A percentile compares a stretch with the other conserved stretches of the same genome.
Evolutionary conservation across 2,797 vertebrate species (phyloP).

Genomic region (Myiotriccus ornatus): DNA sequence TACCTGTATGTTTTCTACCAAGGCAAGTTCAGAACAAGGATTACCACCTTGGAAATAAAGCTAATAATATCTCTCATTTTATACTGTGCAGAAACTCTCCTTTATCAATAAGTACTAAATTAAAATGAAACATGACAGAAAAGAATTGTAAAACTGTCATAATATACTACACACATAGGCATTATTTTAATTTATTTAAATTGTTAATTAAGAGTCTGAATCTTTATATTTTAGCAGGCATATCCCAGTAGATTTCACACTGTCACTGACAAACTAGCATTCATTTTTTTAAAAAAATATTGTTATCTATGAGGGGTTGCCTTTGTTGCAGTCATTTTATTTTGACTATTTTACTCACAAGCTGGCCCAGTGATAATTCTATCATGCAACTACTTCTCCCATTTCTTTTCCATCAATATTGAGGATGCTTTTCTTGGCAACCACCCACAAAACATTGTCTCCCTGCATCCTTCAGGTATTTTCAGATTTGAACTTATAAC

Average conservation of each 20-base stretch:
- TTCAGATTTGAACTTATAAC: neutral
- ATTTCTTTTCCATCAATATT: neutral
- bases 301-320: accelerated
- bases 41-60: neutral
- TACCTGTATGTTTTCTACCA: neutral
- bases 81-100: neutral
- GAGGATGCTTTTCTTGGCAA: neutral
- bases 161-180: neutral
- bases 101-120: neutral
- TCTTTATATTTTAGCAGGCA: neutral
- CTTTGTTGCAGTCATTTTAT: neutral
- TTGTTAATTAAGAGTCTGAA: neutral
- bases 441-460: accelerated
- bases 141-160: neutral
- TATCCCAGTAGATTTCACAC: neutral
- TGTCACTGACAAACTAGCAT: neutral
- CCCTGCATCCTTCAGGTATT: neutral
- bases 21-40: neutral
- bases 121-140: neutral
- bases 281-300: neutral
- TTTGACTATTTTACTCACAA: neutral
- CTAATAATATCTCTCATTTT: neutral
- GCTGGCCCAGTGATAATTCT: neutral
- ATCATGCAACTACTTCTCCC: neutral
- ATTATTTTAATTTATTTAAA: neutral